Evolutionary conservation across 2,888 invertebrate genomes (phyloP).

Genomic region (Cataglyphis albicans): DNA sequence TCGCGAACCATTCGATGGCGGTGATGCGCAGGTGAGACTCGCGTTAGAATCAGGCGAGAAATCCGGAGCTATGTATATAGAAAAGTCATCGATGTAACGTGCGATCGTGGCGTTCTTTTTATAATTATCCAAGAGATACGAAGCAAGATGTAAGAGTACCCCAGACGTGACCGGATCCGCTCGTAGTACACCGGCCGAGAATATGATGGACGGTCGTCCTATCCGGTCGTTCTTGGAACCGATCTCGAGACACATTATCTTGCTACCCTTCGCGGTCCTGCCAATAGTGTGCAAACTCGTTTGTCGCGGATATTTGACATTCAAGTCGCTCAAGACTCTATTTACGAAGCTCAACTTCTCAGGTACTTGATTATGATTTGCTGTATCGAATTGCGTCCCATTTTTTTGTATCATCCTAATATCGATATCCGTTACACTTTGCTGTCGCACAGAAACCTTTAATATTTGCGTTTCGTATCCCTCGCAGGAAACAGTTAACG

Average conservation of each 20-base stretch:
- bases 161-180: conserved; percentile 81
- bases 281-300: conserved; percentile 80
- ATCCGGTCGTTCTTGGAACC: conserved; percentile 66
- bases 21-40: conserved; percentile 73
- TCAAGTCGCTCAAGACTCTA: conserved; percentile 77
- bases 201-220: conserved; percentile 78
- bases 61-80: conserved; percentile 81
- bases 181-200: conserved; percentile 79
- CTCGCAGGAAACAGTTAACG: conserved; percentile 88
- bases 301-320: conserved; percentile 78
- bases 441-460: conserved; percentile 85
- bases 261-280: conserved; percentile 69
- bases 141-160: conserved; percentile 80
- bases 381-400: conserved; percentile 36
- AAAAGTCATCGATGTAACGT: conserved; percentile 78
- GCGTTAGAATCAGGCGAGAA: conserved; percentile 75
- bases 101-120: conserved; percentile 72
- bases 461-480: conserved; percentile 88
- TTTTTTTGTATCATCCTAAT: conserved; percentile 76
- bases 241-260: conserved; percentile 81
- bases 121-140: conserved; percentile 79
- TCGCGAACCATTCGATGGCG: conserved; percentile 60
- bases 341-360: conserved; percentile 67
- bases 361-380: neutral
- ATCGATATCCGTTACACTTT: conserved; percentile 83